A percentile compares a stretch with the other conserved stretches of the same genome.
These are phyloP conservation scores for Helogale parvula DNA, from an alignment of 2,113 vertebrate genomes.

Conservation along the genomic window DNA sequence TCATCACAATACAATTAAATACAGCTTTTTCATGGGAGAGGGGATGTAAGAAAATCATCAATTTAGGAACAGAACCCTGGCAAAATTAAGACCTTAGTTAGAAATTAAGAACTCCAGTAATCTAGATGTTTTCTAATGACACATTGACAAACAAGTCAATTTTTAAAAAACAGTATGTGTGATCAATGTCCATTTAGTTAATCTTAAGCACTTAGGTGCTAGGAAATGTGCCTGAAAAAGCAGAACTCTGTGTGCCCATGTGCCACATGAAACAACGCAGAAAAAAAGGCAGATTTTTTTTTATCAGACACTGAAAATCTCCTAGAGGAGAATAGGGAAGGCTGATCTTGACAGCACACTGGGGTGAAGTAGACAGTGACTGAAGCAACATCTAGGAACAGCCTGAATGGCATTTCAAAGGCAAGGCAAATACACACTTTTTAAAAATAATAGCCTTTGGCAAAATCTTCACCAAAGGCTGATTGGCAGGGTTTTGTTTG, in stretches of 20 bases:
- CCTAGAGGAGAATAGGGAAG: neutral
- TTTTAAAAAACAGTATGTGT: neutral
- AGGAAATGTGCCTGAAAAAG: neutral
- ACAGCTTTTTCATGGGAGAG: neutral
- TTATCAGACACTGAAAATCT: neutral
- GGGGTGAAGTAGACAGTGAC: neutral
- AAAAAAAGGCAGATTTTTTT: neutral
- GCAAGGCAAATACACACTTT: neutral
- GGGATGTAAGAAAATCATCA: neutral
- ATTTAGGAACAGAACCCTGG: neutral
- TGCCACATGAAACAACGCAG: neutral
- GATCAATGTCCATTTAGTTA: neutral
- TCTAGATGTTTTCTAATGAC: neutral
- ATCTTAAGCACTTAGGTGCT: neutral
- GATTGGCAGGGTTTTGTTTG: neutral
- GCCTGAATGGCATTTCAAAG: neutral
- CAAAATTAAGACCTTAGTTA: neutral
- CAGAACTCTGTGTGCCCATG: neutral
- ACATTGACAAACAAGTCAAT: neutral
- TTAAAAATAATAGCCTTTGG: neutral
- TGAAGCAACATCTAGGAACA: neutral
- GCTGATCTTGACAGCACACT: neutral
- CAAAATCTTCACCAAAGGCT: neutral
- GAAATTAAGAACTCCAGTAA: neutral
- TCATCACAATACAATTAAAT: neutral